Base-by-base conservation (phyloP, 2,797 vertebrate genomes). In the Cyprinella venusta region DNA sequence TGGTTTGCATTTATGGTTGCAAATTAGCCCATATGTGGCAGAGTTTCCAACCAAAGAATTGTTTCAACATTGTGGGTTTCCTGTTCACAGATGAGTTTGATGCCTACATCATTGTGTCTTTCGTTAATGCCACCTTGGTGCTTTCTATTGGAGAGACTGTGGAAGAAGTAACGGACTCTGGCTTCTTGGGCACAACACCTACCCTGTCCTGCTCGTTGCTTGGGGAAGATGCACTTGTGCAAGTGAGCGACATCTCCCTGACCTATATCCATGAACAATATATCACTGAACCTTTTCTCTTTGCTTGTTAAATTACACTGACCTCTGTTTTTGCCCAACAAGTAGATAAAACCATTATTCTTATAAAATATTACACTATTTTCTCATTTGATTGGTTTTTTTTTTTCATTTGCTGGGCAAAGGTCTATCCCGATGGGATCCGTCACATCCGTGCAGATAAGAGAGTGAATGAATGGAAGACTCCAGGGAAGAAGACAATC, bases 401-500 rank as follows among this genome's bases (percentile, higher is more conserved):
- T 8, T 82, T 10, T 56, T 30, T 26, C n/a, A 36, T 69, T 80
- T 52, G 19, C 4, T 76, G 9, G 0, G 1, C 24, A 21, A 87
- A 99, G 98, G 98, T 99, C 18, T 99, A 99, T 89, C 98, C 98
- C 4, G 98, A 99, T 38, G 98, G 98, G 0, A 99, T 99, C 88
- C 94, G 98, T 7, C 98, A 99, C 87, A 99, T 99, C 83, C 93
- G 98, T 83, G 98, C 98, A 13, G 98, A 99, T 90, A 99, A 99
- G 89, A 96, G 98, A 93, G 98, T 99, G 54, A 99, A 99, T 0
- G 98, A 99, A 86, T 99, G 98, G 98, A 99, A 99, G 89, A 99
- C 98, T 0, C 98, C 98, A 0, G 98, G 98, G 5, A 99, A 99
- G 87, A 99, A 99, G 89, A 98, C 98, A 0, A 99, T 99, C 3